Base-by-base conservation (phyloP, 1,140 invertebrate species). In the Venustaconcha ellipsiformis region DNA sequence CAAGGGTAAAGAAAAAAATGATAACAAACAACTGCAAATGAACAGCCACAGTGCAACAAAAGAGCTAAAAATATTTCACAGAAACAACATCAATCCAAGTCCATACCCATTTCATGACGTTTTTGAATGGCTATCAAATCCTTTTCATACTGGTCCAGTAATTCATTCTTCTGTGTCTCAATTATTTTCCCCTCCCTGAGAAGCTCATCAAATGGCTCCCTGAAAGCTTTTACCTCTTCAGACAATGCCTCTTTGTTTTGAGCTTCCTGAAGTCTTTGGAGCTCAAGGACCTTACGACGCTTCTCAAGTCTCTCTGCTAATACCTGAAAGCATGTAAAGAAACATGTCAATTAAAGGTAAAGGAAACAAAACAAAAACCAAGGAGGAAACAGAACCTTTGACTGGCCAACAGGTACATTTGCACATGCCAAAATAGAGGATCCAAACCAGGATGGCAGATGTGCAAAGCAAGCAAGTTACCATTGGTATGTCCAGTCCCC, bases 271-370 rank as follows among this genome's bases (percentile, higher is more conserved):
- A 84, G 73, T 23, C 78, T 79, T n/a, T 78, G 72, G 62, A 83
- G 82, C 26, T 82, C 84, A 26, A 87, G 57, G 5, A 84, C 75
- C 60, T 87, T 82, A 55, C 74, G 76, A 20, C 87, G 68, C 57
- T 78, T 82, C 15, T 83, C 83, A 37, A 87, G 67, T 55, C 87
- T 79, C 58, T 87, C 85, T 59, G 87, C 85, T 30, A 88, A 72
- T 69, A 73, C 76, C 87, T 88, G 67, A 14, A 67, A 72, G 20
- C 74, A 14, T 2, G 63, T 74, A 68, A 13, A 20, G 26, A 66
- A 20, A 66, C 15, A 66, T 37, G 30, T 20, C 17, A 23, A 66
- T 62, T n/a, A 26, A 26, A 26, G 26, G 26, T 26, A 26, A 26
- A 26, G 26, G 26, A n/a, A n/a, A n/a, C 6, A 18, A 37, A 37